Conservation (phyloP, 2,113 vertebrate species). For the Callochromis pleurospilus region DNA sequence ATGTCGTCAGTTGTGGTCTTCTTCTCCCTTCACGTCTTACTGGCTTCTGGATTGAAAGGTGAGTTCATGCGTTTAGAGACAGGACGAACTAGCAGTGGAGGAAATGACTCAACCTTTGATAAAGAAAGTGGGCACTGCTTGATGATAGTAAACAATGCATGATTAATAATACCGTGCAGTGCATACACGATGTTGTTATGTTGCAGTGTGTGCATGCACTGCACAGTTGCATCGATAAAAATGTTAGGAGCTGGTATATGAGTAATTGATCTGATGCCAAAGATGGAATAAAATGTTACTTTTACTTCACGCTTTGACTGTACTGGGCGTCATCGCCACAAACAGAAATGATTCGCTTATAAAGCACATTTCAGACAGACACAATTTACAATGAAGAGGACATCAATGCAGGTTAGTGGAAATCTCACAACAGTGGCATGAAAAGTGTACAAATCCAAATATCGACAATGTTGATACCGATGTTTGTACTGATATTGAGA, state of each 20-base stretch:
- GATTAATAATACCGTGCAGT: not conserved
- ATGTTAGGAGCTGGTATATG: fast-evolving
- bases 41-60: not conserved
- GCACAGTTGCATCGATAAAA: not conserved
- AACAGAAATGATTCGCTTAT: not conserved
- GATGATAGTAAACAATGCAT: not conserved
- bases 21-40: not conserved
- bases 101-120: not conserved
- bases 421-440: not conserved
- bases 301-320: not conserved
- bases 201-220: not conserved
- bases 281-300: not conserved
- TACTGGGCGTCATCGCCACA: not conserved
- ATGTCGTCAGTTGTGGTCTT: fast-evolving
- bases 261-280: not conserved
- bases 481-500: not conserved
- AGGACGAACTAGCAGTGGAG: not conserved
- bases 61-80: not conserved
- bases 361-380: not conserved
- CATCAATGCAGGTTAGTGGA: not conserved
- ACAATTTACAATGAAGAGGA: not conserved
- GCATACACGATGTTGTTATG: fast-evolving
- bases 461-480: not conserved
- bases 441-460: not conserved
- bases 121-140: fast-evolving